These are phyloP conservation scores for Cheumatopsyche charites DNA, from an alignment of 1,140 invertebrate species.

Conservation along the genomic window DNA sequence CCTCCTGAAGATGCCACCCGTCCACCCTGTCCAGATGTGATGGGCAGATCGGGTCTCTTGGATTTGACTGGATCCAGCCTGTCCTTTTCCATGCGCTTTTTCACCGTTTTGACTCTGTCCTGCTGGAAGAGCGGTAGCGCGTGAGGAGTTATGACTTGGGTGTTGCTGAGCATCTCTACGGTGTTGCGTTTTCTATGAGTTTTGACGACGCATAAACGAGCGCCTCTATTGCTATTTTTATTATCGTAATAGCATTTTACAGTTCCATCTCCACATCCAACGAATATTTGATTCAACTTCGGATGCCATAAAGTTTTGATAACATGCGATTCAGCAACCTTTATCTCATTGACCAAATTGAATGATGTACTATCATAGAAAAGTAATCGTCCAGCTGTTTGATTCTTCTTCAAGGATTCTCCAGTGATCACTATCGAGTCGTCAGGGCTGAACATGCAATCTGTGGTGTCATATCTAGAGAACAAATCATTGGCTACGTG, in stretches of 20 bases:
- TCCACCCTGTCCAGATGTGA: slow-evolving; percentile 92
- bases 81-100: slow-evolving; percentile 92
- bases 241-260: slow-evolving; percentile 93
- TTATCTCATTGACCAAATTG: slow-evolving; percentile 74
- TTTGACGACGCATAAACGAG: slow-evolving; percentile 88
- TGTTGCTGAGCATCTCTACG: slow-evolving; percentile 84
- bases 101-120: slow-evolving; percentile 86
- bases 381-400: slow-evolving; percentile 74
- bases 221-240: slow-evolving; percentile 84
- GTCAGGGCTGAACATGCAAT: slow-evolving; percentile 94
- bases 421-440: slow-evolving; percentile 90
- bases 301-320: slow-evolving; percentile 96
- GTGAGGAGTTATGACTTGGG: slow-evolving; percentile 97
- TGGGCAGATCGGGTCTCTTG: slow-evolving; percentile 91
- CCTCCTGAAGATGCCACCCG: slow-evolving; percentile 93
- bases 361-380: slow-evolving; percentile 86
- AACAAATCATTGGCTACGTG: slow-evolving; percentile 73
- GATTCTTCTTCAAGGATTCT: slow-evolving; percentile 75
- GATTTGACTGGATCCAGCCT: slow-evolving; percentile 92
- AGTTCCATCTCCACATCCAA: slow-evolving; percentile 89
- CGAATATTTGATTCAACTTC: slow-evolving; percentile 94
- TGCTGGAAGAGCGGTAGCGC: slow-evolving; percentile 95
- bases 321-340: slow-evolving; percentile 79
- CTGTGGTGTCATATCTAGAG: slow-evolving; percentile 89
- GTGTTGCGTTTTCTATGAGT: slow-evolving; percentile 78